Base-by-base conservation (phyloP, 2,797 vertebrate genomes). In the Pelodytes ibericus region DNA sequence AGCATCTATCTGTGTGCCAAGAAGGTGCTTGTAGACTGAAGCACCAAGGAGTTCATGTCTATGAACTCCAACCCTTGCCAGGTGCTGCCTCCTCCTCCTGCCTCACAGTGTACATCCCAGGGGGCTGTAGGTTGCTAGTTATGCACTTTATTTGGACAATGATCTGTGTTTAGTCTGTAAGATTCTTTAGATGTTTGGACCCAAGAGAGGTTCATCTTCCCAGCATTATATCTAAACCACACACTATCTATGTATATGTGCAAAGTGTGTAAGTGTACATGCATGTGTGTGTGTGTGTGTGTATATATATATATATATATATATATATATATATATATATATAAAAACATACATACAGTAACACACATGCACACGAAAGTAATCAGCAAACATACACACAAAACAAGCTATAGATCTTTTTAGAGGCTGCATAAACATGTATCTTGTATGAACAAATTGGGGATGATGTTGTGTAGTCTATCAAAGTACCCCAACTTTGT, bases 121-220 rank as follows among this genome's bases (percentile, higher is more conserved):
- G 64, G 49, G 64, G 64, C 58, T 69, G 63, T 73, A 69, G 77
- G 71, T 72, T 72, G 59, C 53, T 79, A 79, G 64, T 68, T 68
- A 72, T 78, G 77, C 77, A 79, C 77, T 79, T 79, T 79, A 79
- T 79, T 79, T 64, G 73, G 76, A 68, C 76, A 73, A 73, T 65
- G 66, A 71, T 68, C 36, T 72, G 57, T 79, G 57, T 79, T 44
- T 73, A 73, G 77, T 74, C 57, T 72, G 77, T 79, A 79, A 67
- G 73, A 73, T 73, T 79, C 26, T 68, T 65, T 68, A 60, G 62
- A 29, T 69, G 61, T 73, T 56, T 72, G 63, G 76, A 68, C 76
- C 53, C 62, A 72, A 15, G 44, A 41, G 62, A 57, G 59, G 62
- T 53, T 47, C 70, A 73, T 31, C 64, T 79, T 49, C 57, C 25